A percentile compares a stretch with the other conserved stretches of the same genome.
Conservation (phyloP, 2,113 vertebrate genomes). For the Sialia sialis region DNA sequence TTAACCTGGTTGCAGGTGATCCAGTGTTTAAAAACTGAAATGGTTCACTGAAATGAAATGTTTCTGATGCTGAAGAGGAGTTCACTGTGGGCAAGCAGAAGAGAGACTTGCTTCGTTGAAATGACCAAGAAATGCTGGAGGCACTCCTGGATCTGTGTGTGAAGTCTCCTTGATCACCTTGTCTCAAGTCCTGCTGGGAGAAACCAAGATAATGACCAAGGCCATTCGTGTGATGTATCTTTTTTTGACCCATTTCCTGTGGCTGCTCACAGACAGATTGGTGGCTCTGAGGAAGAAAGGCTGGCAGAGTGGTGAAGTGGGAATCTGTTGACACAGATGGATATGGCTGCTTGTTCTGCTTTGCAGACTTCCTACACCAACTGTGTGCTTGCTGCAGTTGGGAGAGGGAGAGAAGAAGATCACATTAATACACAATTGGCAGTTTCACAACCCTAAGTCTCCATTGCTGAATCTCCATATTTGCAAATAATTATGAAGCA, state of each 20-base stretch:
- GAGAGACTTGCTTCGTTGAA: conserved; percentile 80
- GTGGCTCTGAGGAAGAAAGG: conserved; percentile 14
- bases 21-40: conserved; percentile 25
- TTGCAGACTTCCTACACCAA: conserved; percentile 60
- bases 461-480: background rate
- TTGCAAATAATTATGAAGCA: conserved; percentile 33
- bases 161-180: conserved; percentile 42
- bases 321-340: conserved; percentile 43
- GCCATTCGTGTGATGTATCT: background rate
- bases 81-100: conserved; percentile 83
- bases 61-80: conserved; percentile 60
- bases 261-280: conserved; percentile 35
- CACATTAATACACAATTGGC: conserved; percentile 28
- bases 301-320: background rate
- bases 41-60: conserved; percentile 56
- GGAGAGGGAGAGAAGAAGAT: conserved; percentile 12
- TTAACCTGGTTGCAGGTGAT: conserved; percentile 17
- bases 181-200: conserved; percentile 58
- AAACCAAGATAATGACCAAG: conserved; percentile 35
- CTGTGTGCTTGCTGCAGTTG: conserved; percentile 72
- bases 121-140: conserved; percentile 65
- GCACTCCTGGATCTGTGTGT: conserved; percentile 1
- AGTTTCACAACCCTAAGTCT: background rate
- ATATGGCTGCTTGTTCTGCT: conserved; percentile 42
- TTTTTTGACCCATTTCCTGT: background rate